phyloP scores from a whole-genome alignment of 2,888 invertebrate genomes.

The Alloplasta piceator region DNA sequence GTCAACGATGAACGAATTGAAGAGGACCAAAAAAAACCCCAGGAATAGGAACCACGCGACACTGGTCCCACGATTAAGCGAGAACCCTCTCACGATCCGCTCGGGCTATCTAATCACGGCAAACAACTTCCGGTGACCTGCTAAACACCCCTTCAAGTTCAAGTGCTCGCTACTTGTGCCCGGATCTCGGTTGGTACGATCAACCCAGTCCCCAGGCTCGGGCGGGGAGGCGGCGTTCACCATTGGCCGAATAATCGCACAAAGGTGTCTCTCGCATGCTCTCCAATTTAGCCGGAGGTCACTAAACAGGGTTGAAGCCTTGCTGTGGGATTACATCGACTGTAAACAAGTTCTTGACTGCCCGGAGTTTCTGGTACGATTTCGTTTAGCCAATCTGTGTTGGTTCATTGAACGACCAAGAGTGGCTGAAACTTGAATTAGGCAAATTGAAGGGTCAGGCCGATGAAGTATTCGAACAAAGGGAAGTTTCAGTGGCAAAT shows the following conservation, averaged over 20 bases:
- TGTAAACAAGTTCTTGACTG: slow-evolving; percentile 5
- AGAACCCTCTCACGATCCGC: slow-evolving; percentile 1
- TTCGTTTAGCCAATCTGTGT: slow-evolving; percentile 3
- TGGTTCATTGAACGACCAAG: no score
- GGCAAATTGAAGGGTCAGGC: no score
- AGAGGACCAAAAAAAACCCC: neutral
- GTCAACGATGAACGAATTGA: no score
- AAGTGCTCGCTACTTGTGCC: neutral
- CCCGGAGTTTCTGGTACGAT: neutral
- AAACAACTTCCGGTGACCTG: slow-evolving; percentile 27
- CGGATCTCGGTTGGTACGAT: no score
- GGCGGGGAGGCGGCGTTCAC: no score
- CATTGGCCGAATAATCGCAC: neutral
- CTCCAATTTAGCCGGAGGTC: neutral
- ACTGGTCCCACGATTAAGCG: slow-evolving; percentile 38
- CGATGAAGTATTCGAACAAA: no score
- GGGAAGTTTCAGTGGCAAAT: no score
- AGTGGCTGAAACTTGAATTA: no score
- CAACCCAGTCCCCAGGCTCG: no score
- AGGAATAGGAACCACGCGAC: slow-evolving; percentile 3
- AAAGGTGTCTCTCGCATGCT: slow-evolving; percentile 13
- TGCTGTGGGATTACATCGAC: slow-evolving; percentile 7
- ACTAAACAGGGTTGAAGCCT: neutral
- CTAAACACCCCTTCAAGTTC: slow-evolving; percentile 34
- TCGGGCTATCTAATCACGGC: slow-evolving; percentile 44